Evolutionary conservation across 2,888 invertebrate genomes (phyloP), one percentile per base, ranked within the genome.

Genomic region (Tiphia femorata): DNA sequence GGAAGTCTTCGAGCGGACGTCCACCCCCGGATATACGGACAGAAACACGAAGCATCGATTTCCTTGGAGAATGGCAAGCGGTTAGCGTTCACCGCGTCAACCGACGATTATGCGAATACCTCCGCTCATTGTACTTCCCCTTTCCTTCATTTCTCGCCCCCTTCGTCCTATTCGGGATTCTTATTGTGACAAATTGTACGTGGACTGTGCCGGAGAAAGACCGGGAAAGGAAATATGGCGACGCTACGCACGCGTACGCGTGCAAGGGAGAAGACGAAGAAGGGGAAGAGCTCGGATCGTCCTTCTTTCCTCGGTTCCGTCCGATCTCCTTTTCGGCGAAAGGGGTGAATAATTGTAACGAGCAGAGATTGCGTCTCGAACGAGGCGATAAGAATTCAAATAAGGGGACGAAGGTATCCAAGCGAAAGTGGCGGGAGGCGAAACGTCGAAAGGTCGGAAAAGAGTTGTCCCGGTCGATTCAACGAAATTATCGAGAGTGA

Each of bases 341-440:
- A 75, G 70, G 76, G 74, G 61, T 70, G 77, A 74, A 77, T 79
- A 78, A 79, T 79, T 79, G 77, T 73, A 79, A 79, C 77, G 69
- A 74, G 72, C 69, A 35, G 51, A 72, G 69, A 76, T 76, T 70
- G 60, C 63, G 58, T 25, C 47, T 23, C 55, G 60, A 55, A 58
- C 48, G 44, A 38, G 52, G 50, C 64, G 73, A 76, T 70, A 77
- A 73, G 75, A 75, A 77, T 75, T 70, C 65, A 63, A 73, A 72
- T 64, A 43, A 60, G 49, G 47, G 38, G 14, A 6, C 37, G 37
- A 37, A 25, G 37, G 2, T 17, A 19, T 12, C 37, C 19, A 7
- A n/a, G 12, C 8, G 33, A 12, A 33, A 33, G 37, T 17, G 37
- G 12, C 38, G 43, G 17, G 49, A 49, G 47, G 43, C 33, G 20